A percentile compares a stretch with the other conserved stretches of the same genome.
phyloP scores from a whole-genome alignment of 2,797 vertebrate genomes.

The Myotis findleyi region DNA sequence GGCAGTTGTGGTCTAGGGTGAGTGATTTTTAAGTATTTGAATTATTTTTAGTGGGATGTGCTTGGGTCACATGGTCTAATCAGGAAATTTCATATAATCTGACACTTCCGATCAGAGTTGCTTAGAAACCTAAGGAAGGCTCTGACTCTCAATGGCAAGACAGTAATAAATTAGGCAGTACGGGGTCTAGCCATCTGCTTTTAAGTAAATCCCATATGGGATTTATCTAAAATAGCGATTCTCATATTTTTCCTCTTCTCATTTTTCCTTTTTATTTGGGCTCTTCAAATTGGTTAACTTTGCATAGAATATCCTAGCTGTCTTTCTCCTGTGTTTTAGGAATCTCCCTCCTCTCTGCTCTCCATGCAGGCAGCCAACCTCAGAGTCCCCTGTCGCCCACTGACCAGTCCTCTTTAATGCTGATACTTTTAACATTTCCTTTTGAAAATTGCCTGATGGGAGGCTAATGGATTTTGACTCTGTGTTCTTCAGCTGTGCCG shows the following conservation, averaged over 20 bases:
- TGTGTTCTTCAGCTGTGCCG: not conserved
- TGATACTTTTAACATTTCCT: not conserved
- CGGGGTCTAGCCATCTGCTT: slow-evolving; percentile 73
- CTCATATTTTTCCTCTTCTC: slow-evolving; percentile 19
- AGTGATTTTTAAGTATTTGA: not conserved
- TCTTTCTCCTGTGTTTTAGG: not conserved
- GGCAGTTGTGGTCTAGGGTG: not conserved
- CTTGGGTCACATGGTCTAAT: slow-evolving; percentile 1
- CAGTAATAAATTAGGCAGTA: slow-evolving; percentile 63
- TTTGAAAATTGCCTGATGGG: not conserved
- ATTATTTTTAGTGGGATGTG: slow-evolving; percentile 13
- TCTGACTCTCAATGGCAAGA: slow-evolving; percentile 51
- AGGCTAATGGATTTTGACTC: not conserved
- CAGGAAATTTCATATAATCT: slow-evolving; percentile 58
- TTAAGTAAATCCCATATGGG: slow-evolving; percentile 80
- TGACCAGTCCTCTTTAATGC: not conserved
- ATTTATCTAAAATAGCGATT: slow-evolving; percentile 68
- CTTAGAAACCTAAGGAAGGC: slow-evolving; percentile 68
- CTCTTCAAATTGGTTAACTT: slow-evolving; percentile 53
- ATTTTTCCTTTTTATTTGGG: slow-evolving; percentile 60
- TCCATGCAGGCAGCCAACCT: not conserved
- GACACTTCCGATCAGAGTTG: slow-evolving; percentile 67
- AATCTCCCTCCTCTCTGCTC: not conserved
- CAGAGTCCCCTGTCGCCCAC: not conserved
- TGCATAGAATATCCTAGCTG: not conserved